Conservation (phyloP, 2,888 invertebrate species). For the Megalurothrips usitatus region DNA sequence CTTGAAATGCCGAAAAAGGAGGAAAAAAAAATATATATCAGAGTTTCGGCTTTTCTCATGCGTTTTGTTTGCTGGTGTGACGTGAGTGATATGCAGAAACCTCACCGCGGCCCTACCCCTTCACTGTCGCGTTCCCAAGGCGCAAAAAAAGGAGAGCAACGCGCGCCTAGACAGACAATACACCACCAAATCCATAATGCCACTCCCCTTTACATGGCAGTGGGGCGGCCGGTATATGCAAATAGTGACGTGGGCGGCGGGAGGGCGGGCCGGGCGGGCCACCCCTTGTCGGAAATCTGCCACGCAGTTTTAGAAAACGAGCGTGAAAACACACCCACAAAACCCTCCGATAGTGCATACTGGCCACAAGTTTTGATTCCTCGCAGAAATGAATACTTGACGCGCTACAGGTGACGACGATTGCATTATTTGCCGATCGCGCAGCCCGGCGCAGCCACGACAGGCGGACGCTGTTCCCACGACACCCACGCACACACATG, state of each 20-base stretch:
- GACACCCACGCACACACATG: background rate
- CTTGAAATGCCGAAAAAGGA: background rate
- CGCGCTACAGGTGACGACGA: no score
- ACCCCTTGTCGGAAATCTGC: no score
- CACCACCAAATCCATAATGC: conserved; percentile 7
- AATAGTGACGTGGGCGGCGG: background rate
- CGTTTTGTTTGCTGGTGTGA: conserved; percentile 11
- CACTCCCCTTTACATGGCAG: background rate
- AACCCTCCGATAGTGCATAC: no score
- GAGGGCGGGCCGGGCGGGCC: background rate
- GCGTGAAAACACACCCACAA: no score
- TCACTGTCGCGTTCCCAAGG: background rate
- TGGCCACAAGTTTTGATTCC: no score
- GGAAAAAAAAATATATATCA: background rate
- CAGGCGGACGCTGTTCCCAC: background rate
- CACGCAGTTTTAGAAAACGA: no score
- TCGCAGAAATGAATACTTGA: no score
- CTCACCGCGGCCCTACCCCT: background rate
- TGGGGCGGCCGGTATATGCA: conserved; percentile 9
- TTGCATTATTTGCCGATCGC: no score
- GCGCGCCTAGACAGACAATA: conserved; percentile 3
- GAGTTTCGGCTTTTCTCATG: background rate
- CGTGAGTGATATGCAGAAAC: background rate
- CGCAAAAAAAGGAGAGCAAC: conserved; percentile 1
- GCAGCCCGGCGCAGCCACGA: no score